Evolutionary conservation across 2,888 invertebrate genomes (phyloP).

Genomic region (Drosophila stalkeri): DNA sequence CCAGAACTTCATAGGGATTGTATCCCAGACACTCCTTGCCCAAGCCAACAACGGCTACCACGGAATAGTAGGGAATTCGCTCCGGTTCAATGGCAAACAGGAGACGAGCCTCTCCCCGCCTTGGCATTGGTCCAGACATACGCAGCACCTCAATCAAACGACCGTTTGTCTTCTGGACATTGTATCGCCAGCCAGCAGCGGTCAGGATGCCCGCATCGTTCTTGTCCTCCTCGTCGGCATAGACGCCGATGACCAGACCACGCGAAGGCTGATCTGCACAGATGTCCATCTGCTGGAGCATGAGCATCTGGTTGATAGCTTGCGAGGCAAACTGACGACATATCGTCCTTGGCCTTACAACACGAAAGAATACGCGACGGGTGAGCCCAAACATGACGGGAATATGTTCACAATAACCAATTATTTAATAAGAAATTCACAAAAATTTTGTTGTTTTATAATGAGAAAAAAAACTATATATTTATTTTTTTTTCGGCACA

Average conservation of each 20-base stretch:
- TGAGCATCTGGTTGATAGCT: constrained; percentile 81
- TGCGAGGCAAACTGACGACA: constrained; percentile 75
- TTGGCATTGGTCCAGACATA: constrained; percentile 86
- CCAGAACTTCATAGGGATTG: constrained; percentile 89
- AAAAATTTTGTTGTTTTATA: not conserved
- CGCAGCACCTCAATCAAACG: constrained; percentile 87
- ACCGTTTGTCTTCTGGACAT: constrained; percentile 86
- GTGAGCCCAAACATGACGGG: constrained; percentile 67
- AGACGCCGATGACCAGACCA: constrained; percentile 88
- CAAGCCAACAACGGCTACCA: constrained; percentile 91
- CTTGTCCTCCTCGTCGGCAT: constrained; percentile 87
- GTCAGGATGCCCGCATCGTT: constrained; percentile 87
- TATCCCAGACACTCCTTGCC: constrained; percentile 89
- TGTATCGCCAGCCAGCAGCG: constrained; percentile 87
- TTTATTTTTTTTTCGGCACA: constrained; percentile 2
- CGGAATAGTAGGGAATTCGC: constrained; percentile 86
- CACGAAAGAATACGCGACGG: constrained; percentile 46
- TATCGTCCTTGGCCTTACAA: constrained; percentile 12
- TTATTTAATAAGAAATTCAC: constrained; percentile 11
- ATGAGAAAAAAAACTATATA: not conserved
- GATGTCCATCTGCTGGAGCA: constrained; percentile 81
- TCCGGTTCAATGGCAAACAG: constrained; percentile 88
- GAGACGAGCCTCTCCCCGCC: constrained; percentile 87
- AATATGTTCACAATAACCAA: too few relatives aligned
- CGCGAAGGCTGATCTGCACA: constrained; percentile 82